Base-by-base conservation (phyloP, 2,888 invertebrate genomes). In the Lymantria monacha region DNA sequence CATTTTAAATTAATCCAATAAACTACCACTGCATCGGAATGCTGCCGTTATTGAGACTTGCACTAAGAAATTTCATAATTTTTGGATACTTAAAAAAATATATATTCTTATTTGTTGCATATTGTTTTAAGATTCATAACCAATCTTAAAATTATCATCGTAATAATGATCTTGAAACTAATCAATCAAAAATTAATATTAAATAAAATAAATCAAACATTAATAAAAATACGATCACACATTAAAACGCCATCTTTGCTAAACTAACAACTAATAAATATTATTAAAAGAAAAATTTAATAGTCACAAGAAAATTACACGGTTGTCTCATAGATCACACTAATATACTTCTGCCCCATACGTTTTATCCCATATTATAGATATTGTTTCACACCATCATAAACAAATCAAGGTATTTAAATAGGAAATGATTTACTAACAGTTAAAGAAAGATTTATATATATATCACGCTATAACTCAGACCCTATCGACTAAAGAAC, bases 351-450 rank as follows among this genome's bases (percentile, higher is more conserved):
- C 53, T 47, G 48, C 61, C 55, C 43, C 48, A 64, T 55, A 50
- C 41, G 14, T 61, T 51, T 64, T 57, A 55, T 68, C 55, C 40
- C 30, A 22, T 41, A 50, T 42, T 48, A 49, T 43, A 46, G 13
- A 61, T n/a, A 11, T 11, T 7, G 12, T 38, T 12, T 12, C 11
- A n/a, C 38, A n/a, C 3, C 14, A 22, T 48, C 42, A 48, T 59
- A 61, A 59, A 65, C 51, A 51, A 59, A 55, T 12, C 45, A 47
- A 7, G 9, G 30, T 46, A 8, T 38, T 15, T 55, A 65, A 61
- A 44, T 49, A 59, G 57, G 51, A 65, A 68, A 65, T 66, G 59
- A 68, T 68, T 68, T 65, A 65, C 49, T 52, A 49, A 55, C 54
- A 48, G 61, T 55, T 61, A 59, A 61, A 44, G 42, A 46, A 45